Evolutionary conservation across 2,113 vertebrate genomes (phyloP).

Genomic region (Erythrocercus mccallii): DNA sequence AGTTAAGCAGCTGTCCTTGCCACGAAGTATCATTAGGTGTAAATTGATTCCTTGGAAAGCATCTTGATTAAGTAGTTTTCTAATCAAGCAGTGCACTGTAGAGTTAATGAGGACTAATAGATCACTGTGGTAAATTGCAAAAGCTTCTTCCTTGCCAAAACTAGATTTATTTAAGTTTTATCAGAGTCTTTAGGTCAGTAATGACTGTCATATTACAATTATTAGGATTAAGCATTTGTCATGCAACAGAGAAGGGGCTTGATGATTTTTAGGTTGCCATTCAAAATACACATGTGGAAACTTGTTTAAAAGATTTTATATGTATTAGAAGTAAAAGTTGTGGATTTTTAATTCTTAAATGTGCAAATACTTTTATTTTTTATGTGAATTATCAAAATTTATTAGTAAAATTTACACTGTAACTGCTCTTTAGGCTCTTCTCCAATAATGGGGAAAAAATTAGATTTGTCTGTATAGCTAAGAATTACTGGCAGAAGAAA

Average conservation of each 20-base stretch:
- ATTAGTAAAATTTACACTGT: neutral
- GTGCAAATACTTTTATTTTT: neutral
- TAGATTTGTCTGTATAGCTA: neutral
- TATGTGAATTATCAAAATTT: neutral
- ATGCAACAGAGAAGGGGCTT: neutral
- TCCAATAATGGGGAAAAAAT: neutral
- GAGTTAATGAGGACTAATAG: constrained; percentile 38
- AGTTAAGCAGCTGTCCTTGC: constrained; percentile 26
- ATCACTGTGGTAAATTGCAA: neutral
- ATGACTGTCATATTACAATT: neutral
- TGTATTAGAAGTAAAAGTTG: neutral
- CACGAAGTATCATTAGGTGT: neutral
- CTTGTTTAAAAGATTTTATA: neutral
- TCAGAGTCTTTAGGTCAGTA: neutral
- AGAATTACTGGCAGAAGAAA: neutral
- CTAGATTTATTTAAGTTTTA: neutral
- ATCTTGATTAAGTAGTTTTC: constrained; percentile 40
- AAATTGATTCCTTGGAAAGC: constrained; percentile 40
- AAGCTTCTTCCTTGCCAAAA: neutral
- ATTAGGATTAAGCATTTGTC: neutral
- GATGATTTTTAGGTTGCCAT: neutral
- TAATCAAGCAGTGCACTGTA: neutral
- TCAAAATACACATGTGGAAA: neutral
- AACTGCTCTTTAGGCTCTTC: neutral
- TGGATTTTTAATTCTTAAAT: neutral